Percentiles rank a stretch among this genome's conserved stretches.
phyloP scores from a whole-genome alignment of 53 echinoderm and acorn worm species.

The Stichopus horrens region DNA sequence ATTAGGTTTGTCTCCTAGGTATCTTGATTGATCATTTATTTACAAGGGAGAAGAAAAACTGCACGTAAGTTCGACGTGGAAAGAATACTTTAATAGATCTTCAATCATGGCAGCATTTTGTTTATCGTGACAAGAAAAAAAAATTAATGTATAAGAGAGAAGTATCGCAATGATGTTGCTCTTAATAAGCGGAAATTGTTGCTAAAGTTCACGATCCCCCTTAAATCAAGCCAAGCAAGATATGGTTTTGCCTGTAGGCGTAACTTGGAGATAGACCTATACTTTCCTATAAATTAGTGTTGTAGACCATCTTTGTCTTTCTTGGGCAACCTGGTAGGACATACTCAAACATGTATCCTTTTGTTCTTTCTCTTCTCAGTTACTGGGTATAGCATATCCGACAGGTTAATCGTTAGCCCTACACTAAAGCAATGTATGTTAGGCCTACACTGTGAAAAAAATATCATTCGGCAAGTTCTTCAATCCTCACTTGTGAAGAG shows the following conservation, averaged over 20 bases:
- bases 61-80: constrained; percentile 31
- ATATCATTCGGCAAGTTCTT: no score
- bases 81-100: constrained; percentile 44
- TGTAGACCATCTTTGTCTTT: no score
- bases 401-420: no score
- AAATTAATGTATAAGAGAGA: not conserved
- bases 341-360: no score
- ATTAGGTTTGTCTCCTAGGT: constrained; percentile 30
- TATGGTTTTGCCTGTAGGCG: not conserved
- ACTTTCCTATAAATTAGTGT: no score
- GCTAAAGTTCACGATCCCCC: not conserved
- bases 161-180: not conserved
- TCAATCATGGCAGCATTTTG: constrained; percentile 37
- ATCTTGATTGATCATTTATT: constrained; percentile 49
- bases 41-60: constrained; percentile 33
- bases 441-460: no score
- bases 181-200: not conserved
- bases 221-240: not conserved
- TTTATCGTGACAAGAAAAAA: constrained; percentile 26
- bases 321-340: no score
- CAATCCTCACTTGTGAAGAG: no score
- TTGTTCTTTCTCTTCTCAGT: no score
- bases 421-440: no score
- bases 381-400: no score
- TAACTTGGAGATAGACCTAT: not conserved